Evolutionary conservation across 1,140 invertebrate genomes (phyloP).

Genomic region (Nasonia vitripennis): DNA sequence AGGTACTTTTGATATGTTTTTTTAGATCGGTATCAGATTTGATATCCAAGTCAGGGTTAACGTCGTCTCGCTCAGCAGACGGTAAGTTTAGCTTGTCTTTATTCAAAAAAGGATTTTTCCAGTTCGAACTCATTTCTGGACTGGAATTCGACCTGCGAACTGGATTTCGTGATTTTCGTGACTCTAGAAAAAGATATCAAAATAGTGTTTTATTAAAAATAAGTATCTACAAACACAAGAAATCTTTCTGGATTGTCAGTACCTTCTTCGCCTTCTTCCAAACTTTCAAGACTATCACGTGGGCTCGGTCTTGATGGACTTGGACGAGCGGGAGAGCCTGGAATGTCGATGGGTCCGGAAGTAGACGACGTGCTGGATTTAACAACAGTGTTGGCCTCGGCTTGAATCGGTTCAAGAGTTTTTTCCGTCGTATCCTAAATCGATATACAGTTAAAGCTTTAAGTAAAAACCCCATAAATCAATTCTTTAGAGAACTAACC

Average conservation of each 20-base stretch:
- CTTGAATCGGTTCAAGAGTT: slow-evolving; percentile 62
- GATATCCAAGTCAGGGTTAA: slow-evolving; percentile 65
- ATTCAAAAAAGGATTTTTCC: slow-evolving; percentile 83
- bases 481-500: slow-evolving; percentile 53
- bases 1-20: slow-evolving; percentile 80
- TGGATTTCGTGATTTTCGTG: slow-evolving; percentile 81
- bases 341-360: slow-evolving; percentile 80
- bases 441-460: background rate
- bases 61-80: slow-evolving; percentile 63
- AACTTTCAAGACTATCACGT: slow-evolving; percentile 78
- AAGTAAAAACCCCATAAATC: background rate
- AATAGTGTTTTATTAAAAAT: too few relatives aligned
- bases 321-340: slow-evolving; percentile 79
- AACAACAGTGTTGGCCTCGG: slow-evolving; percentile 64
- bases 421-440: slow-evolving; percentile 64
- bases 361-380: slow-evolving; percentile 72
- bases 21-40: slow-evolving; percentile 74
- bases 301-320: slow-evolving; percentile 78
- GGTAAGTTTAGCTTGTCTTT: slow-evolving; percentile 71
- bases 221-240: too few relatives aligned
- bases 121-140: slow-evolving; percentile 91
- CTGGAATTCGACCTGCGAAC: slow-evolving; percentile 91
- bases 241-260: slow-evolving; percentile 33
- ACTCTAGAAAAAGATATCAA: slow-evolving; percentile 63
- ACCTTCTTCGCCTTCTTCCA: slow-evolving; percentile 78